Conservation (phyloP, 1,140 invertebrate genomes). For the Formica exsecta region DNA sequence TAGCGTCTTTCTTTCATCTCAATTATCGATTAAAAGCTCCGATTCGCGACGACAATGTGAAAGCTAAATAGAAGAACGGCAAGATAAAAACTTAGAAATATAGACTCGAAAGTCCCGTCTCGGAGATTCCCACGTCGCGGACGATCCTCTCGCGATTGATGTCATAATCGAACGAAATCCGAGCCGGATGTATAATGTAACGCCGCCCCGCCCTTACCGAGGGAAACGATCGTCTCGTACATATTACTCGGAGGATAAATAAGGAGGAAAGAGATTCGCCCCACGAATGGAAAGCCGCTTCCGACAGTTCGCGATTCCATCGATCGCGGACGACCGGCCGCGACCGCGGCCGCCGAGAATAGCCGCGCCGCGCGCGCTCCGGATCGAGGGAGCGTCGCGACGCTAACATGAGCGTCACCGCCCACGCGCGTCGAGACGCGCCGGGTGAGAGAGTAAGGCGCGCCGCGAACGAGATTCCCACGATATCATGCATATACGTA, state of each 20-base stretch:
- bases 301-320: not conserved
- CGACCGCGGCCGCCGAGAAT: not conserved
- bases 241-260: not conserved
- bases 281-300: not conserved
- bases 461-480: too few relatives aligned
- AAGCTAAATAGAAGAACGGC: not conserved
- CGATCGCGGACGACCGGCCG: not conserved
- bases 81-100: not conserved
- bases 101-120: too few relatives aligned
- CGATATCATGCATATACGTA: too few relatives aligned
- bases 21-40: not conserved
- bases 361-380: not conserved
- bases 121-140: too few relatives aligned
- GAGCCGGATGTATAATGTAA: not conserved
- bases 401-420: not conserved
- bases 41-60: not conserved
- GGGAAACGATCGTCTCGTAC: not conserved
- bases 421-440: not conserved
- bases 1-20: not conserved
- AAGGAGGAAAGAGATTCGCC: not conserved
- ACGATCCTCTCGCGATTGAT: too few relatives aligned
- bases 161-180: too few relatives aligned
- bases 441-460: too few relatives aligned
- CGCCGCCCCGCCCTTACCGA: not conserved
- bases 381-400: not conserved